A percentile compares a stretch with the other conserved stretches of the same genome.
phyloP scores from a whole-genome alignment of 2,888 invertebrate species.

The Cylloceria caligata region DNA sequence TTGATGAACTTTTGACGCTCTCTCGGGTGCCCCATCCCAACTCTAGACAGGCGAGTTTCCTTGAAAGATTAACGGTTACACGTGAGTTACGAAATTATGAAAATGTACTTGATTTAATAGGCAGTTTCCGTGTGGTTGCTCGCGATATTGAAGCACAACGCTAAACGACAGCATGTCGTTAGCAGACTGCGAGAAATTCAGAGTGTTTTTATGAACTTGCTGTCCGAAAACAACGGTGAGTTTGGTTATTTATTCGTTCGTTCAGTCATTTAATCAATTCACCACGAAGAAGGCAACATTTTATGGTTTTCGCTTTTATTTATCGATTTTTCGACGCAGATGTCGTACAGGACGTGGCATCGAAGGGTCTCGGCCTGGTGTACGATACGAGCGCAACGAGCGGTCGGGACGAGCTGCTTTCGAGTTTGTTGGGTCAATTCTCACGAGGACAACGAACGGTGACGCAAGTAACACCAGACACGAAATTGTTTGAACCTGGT shows the following conservation, averaged over 20 bases:
- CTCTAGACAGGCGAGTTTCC: constrained; percentile 89
- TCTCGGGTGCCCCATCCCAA: constrained; percentile 92
- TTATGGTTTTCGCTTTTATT: not conserved
- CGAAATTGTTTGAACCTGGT: constrained; percentile 95
- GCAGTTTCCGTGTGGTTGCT: constrained; percentile 95
- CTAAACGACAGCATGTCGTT: constrained; percentile 89
- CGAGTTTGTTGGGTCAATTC: constrained; percentile 92
- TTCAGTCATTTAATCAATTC: not conserved
- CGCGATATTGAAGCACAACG: constrained; percentile 93
- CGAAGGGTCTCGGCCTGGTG: constrained; percentile 95
- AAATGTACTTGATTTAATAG: constrained; percentile 82
- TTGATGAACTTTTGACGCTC: constrained; percentile 90
- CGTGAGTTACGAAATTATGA: not conserved
- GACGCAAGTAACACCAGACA: constrained; percentile 91
- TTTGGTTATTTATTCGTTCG: not conserved
- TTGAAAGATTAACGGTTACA: constrained; percentile 16
- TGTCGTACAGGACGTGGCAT: constrained; percentile 96
- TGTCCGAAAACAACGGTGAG: constrained; percentile 95
- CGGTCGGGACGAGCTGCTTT: constrained; percentile 90
- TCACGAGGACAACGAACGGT: constrained; percentile 92
- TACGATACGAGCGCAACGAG: constrained; percentile 92
- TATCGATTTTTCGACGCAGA: constrained; percentile 86
- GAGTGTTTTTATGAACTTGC: constrained; percentile 93
- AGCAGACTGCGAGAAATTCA: constrained; percentile 87
- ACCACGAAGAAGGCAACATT: too few relatives aligned